phyloP scores from a whole-genome alignment of 92 coral and sea anemone species.

The Pocillopora grandis region DNA sequence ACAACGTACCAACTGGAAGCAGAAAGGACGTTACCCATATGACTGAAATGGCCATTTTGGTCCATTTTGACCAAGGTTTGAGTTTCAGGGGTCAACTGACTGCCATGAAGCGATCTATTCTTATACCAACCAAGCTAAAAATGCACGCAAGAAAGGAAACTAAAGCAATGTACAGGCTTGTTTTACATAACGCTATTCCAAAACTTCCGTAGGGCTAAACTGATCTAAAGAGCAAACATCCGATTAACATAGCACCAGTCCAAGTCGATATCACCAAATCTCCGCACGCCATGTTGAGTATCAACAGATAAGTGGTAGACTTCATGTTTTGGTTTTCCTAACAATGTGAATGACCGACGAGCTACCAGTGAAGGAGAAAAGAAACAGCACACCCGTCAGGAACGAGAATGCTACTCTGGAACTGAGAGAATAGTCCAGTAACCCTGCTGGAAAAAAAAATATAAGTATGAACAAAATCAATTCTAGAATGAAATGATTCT shows the following conservation, averaged over 20 bases:
- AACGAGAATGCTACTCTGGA: not conserved
- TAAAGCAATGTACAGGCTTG: not conserved
- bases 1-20: not conserved
- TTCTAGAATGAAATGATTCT: not conserved
- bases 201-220: conserved; percentile 9
- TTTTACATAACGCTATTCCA: conserved; percentile 9
- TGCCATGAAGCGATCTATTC: conserved; percentile 39
- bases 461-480: not conserved
- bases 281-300: conserved; percentile 56
- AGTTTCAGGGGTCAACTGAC: conserved; percentile 26
- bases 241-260: not conserved
- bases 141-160: conserved; percentile 21
- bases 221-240: not conserved
- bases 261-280: not conserved
- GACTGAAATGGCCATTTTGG: conserved; percentile 21
- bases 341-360: conserved; percentile 46
- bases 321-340: conserved; percentile 33
- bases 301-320: conserved; percentile 41
- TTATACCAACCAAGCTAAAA: conserved; percentile 34
- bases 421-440: not conserved
- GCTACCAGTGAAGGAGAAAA: conserved; percentile 24
- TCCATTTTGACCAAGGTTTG: conserved; percentile 18
- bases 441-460: not conserved
- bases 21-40: conserved; percentile 39
- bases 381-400: not conserved